Conservation (phyloP, 2,888 invertebrate species). For the Shargacucullia verbasci region DNA sequence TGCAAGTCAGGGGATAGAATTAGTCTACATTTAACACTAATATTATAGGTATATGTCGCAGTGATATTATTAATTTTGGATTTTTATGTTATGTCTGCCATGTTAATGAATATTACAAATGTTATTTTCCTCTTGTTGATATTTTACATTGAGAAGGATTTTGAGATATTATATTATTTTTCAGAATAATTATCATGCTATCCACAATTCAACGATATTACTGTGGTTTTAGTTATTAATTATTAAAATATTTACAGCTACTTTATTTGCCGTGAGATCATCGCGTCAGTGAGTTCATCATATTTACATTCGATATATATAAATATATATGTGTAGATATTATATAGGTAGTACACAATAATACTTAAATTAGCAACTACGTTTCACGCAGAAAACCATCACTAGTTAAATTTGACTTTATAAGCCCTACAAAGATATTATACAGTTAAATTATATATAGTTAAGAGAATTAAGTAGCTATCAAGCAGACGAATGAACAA, state of each 20-base stretch:
- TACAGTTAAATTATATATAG: neutral
- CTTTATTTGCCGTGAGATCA: conserved; percentile 47
- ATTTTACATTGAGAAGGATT: no score
- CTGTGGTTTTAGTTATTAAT: conserved; percentile 8
- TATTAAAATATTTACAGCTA: conserved; percentile 40
- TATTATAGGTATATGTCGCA: conserved; percentile 1
- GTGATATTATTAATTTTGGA: conserved; percentile 5
- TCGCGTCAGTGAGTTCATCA: conserved; percentile 43
- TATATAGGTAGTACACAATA: conserved; percentile 2
- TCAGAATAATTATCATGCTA: no score
- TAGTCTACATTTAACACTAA: conserved; percentile 8
- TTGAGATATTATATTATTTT: no score
- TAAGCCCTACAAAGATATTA: conserved; percentile 6
- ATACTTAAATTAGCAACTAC: conserved; percentile 16
- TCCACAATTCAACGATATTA: conserved; percentile 1
- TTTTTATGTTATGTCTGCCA: neutral
- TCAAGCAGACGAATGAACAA: conserved; percentile 1
- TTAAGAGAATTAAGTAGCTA: neutral
- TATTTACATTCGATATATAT: conserved; percentile 46
- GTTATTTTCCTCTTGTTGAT: no score
- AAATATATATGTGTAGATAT: no score
- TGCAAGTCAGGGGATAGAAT: conserved; percentile 11
- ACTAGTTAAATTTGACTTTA: conserved; percentile 32
- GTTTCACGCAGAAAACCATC: conserved; percentile 39
- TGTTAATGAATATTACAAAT: no score